Evolutionary conservation across 2,797 vertebrate genomes (phyloP).

Genomic region (Sebastes taczanowskii): DNA sequence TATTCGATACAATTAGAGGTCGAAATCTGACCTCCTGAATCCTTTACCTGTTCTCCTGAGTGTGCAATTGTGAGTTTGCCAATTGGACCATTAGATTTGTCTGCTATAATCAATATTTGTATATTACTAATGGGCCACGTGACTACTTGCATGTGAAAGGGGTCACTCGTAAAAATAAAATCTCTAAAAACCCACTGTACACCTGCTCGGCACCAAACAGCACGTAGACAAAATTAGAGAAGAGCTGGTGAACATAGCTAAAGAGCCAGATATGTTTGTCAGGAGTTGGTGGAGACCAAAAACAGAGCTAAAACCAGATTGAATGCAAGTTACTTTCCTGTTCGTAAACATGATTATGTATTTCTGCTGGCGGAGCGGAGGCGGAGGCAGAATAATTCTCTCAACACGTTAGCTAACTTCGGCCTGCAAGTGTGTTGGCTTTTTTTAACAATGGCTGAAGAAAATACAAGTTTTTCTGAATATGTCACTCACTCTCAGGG

Average conservation of each 20-base stretch:
- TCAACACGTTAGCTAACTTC: too few species aligned
- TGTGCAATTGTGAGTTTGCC: not conserved
- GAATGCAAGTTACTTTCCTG: not conserved
- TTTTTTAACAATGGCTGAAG: too few species aligned
- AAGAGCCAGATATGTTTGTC: not conserved
- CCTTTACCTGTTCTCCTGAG: not conserved
- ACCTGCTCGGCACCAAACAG: not conserved
- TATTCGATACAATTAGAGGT: not conserved
- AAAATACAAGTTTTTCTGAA: too few species aligned
- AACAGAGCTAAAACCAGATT: not conserved
- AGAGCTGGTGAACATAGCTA: not conserved
- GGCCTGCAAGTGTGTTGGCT: too few species aligned
- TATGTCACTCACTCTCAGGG: too few species aligned
- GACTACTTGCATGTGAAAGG: not conserved
- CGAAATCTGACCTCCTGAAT: not conserved
- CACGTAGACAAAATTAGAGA: not conserved
- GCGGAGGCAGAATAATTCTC: too few species aligned
- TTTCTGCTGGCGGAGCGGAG: too few species aligned
- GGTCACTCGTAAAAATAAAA: not conserved
- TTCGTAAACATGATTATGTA: too few species aligned
- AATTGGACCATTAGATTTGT: not conserved
- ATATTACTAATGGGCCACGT: not conserved
- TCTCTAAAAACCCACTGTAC: not conserved
- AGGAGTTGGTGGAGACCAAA: not conserved
- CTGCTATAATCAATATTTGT: not conserved